Conservation (phyloP, 2,797 vertebrate species). For the Psittacula derbiana region DNA sequence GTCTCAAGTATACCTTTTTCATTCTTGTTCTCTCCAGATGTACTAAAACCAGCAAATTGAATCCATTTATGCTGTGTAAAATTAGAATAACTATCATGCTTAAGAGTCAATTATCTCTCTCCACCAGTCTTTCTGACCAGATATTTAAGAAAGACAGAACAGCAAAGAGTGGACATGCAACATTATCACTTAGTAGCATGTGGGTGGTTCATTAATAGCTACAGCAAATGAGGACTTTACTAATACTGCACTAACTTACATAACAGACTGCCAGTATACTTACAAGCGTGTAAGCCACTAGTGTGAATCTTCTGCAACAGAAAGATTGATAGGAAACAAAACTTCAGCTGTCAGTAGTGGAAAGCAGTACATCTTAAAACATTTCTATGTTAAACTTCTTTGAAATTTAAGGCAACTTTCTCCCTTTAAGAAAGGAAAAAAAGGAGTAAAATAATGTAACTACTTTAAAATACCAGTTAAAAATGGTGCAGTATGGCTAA, state of each 20-base stretch:
- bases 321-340: background rate
- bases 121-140: background rate
- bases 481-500: background rate
- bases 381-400: background rate
- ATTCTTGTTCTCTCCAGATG: background rate
- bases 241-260: background rate
- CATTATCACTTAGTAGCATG: fast-evolving
- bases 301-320: background rate
- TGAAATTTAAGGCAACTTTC: background rate
- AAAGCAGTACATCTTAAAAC: background rate
- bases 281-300: background rate
- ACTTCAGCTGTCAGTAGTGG: background rate
- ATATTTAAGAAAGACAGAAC: background rate
- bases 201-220: background rate
- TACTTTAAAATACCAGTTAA: background rate
- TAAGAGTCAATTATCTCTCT: background rate
- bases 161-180: background rate
- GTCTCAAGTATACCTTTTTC: background rate
- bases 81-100: background rate
- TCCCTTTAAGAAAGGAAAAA: background rate
- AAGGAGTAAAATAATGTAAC: background rate
- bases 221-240: background rate
- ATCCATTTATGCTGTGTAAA: background rate
- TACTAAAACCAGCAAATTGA: background rate
- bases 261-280: background rate